Conservation (phyloP, 2,113 vertebrate genomes). For the Cheilinus undulatus region DNA sequence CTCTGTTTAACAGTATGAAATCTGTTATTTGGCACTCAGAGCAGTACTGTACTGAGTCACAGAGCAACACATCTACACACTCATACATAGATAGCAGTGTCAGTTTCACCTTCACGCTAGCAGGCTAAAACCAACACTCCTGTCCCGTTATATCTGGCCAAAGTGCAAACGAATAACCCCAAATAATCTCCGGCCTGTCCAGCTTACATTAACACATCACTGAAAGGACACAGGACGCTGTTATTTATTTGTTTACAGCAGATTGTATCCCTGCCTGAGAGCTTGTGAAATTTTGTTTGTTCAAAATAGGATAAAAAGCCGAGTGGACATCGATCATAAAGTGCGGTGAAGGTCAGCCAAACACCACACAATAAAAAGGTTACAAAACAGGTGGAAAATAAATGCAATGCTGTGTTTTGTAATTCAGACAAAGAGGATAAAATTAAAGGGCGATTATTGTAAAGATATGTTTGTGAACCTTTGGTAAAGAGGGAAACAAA, state of each 20-base stretch:
- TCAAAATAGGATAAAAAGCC: not conserved
- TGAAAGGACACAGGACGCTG: not conserved
- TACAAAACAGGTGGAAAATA: not conserved
- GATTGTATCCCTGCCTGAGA: constrained; percentile 8
- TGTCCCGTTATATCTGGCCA: too few relatives aligned
- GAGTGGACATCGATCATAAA: not conserved
- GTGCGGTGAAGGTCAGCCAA: constrained; percentile 3
- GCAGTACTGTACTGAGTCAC: not conserved
- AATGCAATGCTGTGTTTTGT: not conserved
- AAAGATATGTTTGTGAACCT: not conserved
- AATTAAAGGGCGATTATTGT: not conserved
- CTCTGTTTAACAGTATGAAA: too few relatives aligned
- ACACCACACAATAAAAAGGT: not conserved
- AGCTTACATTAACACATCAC: not conserved
- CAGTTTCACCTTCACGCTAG: not conserved
- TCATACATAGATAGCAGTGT: too few relatives aligned
- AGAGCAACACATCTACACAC: not conserved
- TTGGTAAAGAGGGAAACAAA: too few relatives aligned
- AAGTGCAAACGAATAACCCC: not conserved
- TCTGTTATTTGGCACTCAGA: not conserved
- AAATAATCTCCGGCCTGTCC: not conserved
- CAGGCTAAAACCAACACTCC: constrained; percentile 3
- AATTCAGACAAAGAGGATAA: not conserved
- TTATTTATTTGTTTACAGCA: not conserved
- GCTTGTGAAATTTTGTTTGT: not conserved